Percentiles rank a stretch among this genome's conserved stretches.
These are phyloP conservation scores for Xiphophorus maculatus DNA, from an alignment of 2,113 vertebrate genomes.

Conservation along the genomic window DNA sequence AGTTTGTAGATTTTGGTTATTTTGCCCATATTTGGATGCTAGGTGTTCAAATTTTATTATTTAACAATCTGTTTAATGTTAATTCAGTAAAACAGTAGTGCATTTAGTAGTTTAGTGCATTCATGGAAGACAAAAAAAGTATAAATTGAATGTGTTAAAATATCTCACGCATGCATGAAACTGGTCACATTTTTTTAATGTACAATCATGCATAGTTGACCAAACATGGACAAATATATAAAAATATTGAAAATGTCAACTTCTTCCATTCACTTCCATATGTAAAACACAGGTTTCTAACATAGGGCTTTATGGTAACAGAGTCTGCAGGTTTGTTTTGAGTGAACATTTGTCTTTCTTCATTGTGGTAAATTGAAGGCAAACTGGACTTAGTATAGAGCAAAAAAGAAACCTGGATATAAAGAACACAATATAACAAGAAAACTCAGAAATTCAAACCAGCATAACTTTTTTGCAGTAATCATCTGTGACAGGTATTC, in stretches of 20 bases:
- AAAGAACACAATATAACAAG: neutral
- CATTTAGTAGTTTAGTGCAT: neutral
- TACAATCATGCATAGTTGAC: neutral
- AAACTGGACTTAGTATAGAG: too few relatives aligned
- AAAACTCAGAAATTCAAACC: neutral
- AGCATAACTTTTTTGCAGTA: neutral
- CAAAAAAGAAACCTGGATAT: neutral
- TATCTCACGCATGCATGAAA: neutral
- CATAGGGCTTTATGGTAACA: too few relatives aligned
- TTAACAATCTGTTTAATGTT: neutral
- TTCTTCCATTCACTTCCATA: too few relatives aligned
- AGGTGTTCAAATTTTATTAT: neutral
- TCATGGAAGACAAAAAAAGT: too few relatives aligned
- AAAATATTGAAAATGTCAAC: too few relatives aligned
- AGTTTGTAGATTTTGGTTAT: neutral
- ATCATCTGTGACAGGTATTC: neutral
- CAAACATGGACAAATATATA: too few relatives aligned
- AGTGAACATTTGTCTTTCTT: too few relatives aligned
- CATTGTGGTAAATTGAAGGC: too few relatives aligned
- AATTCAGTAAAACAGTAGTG: neutral
- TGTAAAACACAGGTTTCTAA: too few relatives aligned
- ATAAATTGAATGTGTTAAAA: neutral
- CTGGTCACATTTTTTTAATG: neutral
- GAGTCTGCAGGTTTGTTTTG: too few relatives aligned
- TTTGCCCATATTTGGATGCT: neutral